These are phyloP conservation scores for Hydrotaea diabolus DNA, from an alignment of 2,888 invertebrate species.

Conservation along the genomic window DNA sequence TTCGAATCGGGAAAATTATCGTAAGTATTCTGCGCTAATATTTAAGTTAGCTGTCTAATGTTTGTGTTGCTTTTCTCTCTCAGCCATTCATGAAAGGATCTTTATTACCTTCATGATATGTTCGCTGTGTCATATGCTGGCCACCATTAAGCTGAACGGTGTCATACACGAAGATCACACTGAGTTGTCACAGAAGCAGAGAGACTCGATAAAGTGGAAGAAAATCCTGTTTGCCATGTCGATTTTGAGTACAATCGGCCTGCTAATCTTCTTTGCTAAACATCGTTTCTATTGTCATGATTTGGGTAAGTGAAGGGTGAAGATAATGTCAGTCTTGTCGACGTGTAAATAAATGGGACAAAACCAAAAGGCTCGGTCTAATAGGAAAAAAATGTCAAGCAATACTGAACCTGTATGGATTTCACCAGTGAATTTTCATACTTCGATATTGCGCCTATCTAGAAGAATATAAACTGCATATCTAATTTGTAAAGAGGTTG, in stretches of 20 bases:
- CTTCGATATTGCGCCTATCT: too few relatives aligned
- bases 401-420: too few relatives aligned
- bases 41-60: background rate
- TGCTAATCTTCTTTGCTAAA: constrained; percentile 92
- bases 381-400: too few relatives aligned
- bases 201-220: constrained; percentile 84
- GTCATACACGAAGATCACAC: constrained; percentile 75
- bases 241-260: constrained; percentile 89
- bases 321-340: too few relatives aligned
- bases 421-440: too few relatives aligned
- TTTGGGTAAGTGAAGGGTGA: constrained; percentile 88
- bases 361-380: too few relatives aligned
- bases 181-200: constrained; percentile 80
- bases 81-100: constrained; percentile 94
- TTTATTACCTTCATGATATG: constrained; percentile 95
- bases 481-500: too few relatives aligned
- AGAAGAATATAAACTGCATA: too few relatives aligned
- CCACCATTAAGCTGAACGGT: constrained; percentile 84
- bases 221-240: constrained; percentile 89
- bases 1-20: constrained; percentile 96
- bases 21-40: constrained; percentile 84
- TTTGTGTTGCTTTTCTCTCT: background rate
- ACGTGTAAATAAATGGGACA: too few relatives aligned
- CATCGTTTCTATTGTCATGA: constrained; percentile 94
- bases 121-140: constrained; percentile 91